These are phyloP conservation scores for Falcunculus frontatus DNA, from an alignment of 2,113 vertebrate genomes.

Conservation along the genomic window DNA sequence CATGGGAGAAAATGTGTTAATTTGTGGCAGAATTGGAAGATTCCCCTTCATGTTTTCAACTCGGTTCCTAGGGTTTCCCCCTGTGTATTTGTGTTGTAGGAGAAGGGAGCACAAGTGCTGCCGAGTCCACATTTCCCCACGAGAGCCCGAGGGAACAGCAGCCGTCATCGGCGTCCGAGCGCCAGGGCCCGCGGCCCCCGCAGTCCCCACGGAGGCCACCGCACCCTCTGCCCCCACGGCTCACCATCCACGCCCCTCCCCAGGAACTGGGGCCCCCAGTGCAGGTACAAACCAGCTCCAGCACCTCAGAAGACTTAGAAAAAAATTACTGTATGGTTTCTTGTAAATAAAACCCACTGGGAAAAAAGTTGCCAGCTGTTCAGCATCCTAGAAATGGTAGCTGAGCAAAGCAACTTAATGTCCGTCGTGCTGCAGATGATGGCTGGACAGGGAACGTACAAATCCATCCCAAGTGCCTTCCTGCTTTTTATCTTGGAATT, in stretches of 20 bases:
- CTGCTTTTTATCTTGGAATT: neutral
- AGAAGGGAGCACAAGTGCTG: slow-evolving; percentile 72
- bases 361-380: neutral
- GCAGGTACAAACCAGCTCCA: slow-evolving; percentile 70
- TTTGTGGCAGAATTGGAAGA: neutral
- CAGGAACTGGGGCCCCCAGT: slow-evolving; percentile 87
- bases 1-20: neutral
- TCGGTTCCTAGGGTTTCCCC: neutral
- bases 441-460: neutral
- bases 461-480: neutral
- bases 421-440: neutral
- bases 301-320: rapidly evolving
- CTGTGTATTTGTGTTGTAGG: slow-evolving; percentile 57
- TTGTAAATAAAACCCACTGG: neutral
- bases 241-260: slow-evolving; percentile 88
- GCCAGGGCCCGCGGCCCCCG: slow-evolving; percentile 80
- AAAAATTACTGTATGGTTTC: neutral
- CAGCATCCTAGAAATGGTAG: neutral
- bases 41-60: neutral
- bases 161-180: slow-evolving; percentile 82
- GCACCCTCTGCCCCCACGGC: slow-evolving; percentile 84
- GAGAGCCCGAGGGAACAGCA: slow-evolving; percentile 86
- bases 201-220: slow-evolving; percentile 86
- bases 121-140: slow-evolving; percentile 80
- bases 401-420: neutral